Evolutionary conservation across 2,113 vertebrate species (phyloP).

Genomic region (Hippocampus comes): DNA sequence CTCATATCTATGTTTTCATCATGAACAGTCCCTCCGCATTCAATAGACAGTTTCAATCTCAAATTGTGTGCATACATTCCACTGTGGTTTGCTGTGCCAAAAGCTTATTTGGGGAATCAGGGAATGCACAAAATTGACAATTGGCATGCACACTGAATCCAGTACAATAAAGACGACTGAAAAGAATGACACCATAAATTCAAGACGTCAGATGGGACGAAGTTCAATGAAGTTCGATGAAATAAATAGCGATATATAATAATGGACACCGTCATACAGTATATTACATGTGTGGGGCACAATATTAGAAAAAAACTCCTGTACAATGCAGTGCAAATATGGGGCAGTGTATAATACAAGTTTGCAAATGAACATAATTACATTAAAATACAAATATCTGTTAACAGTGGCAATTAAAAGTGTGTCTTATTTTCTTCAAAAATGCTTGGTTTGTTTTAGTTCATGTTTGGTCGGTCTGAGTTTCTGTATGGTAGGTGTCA

Average conservation of each 20-base stretch:
- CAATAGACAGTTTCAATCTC: conserved; percentile 23
- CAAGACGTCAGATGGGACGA: not conserved
- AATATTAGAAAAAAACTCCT: not conserved
- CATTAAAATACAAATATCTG: not conserved
- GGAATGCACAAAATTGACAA: not conserved
- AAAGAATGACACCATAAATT: not conserved
- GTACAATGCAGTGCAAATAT: not conserved
- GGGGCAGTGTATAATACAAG: not conserved
- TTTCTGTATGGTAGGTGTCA: not conserved
- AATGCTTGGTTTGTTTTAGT: not conserved
- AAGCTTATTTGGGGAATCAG: conserved; percentile 10
- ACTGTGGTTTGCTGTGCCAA: conserved; percentile 7
- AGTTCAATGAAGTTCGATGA: not conserved
- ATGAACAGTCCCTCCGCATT: conserved; percentile 10
- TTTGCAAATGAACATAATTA: not conserved
- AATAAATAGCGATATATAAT: not conserved
- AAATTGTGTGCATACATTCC: conserved; percentile 11
- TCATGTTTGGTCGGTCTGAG: not conserved
- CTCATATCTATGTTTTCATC: not conserved
- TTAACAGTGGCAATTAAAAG: not conserved
- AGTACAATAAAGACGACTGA: not conserved
- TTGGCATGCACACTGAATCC: not conserved
- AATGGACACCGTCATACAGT: not conserved
- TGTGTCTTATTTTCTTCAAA: not conserved
- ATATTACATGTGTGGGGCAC: not conserved